Conservation (phyloP, 2,888 invertebrate genomes). For the Psylliodes chrysocephalus region DNA sequence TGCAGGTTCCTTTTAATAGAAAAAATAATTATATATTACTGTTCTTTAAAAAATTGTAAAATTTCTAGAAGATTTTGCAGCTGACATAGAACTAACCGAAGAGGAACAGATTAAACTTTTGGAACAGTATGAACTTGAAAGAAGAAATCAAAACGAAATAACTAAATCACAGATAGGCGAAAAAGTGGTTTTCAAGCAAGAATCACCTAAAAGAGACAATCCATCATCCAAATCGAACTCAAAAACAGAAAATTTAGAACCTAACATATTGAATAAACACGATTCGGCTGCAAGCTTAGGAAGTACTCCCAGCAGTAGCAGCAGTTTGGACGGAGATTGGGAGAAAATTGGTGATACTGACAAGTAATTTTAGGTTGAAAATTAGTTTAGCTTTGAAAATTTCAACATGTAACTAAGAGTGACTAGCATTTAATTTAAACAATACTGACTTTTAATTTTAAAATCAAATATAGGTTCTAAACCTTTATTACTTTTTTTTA, state of each 20-base stretch:
- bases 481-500: background rate
- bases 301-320: slow-evolving; percentile 55
- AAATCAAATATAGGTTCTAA: slow-evolving; percentile 2
- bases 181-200: slow-evolving; percentile 44
- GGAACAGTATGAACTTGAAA: slow-evolving; percentile 76
- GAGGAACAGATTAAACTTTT: slow-evolving; percentile 76
- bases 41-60: background rate
- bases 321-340: slow-evolving; percentile 65
- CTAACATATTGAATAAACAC: slow-evolving; percentile 51
- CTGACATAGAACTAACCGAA: slow-evolving; percentile 75
- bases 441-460: background rate
- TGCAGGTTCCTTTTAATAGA: no score
- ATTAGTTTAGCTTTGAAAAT: slow-evolving; percentile 9
- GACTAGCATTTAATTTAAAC: background rate
- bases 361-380: slow-evolving; percentile 16
- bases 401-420: slow-evolving; percentile 23
- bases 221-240: slow-evolving; percentile 32
- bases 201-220: slow-evolving; percentile 46
- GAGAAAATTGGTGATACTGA: slow-evolving; percentile 60
- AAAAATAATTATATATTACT: background rate
- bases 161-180: slow-evolving; percentile 46
- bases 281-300: slow-evolving; percentile 55
- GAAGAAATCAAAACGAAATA: slow-evolving; percentile 42
- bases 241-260: slow-evolving; percentile 31
- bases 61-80: slow-evolving; percentile 72